phyloP scores from a whole-genome alignment of 2,888 invertebrate species.

The Norana najaformis region DNA sequence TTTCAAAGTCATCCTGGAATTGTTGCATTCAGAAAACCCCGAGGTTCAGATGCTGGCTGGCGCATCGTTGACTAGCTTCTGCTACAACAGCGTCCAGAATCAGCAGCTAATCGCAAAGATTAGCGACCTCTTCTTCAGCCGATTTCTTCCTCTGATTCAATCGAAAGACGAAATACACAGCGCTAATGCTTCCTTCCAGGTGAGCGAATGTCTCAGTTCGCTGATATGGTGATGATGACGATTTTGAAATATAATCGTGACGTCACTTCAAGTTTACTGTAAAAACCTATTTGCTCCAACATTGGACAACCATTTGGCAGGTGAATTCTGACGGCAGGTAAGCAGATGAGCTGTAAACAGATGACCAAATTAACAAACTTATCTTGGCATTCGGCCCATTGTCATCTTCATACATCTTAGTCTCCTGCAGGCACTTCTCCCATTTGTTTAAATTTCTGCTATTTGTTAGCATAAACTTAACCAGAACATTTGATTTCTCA shows the following conservation, averaged over 20 bases:
- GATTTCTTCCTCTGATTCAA: conserved; percentile 57
- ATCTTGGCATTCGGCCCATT: neutral
- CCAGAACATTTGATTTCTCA: too few relatives aligned
- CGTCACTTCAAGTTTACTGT: neutral
- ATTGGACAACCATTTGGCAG: neutral
- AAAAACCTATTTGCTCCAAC: neutral
- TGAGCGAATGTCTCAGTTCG: conserved; percentile 35
- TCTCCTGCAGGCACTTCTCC: too few relatives aligned
- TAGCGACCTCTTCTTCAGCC: conserved; percentile 58
- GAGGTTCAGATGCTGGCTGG: conserved; percentile 41
- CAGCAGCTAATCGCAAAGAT: conserved; percentile 58
- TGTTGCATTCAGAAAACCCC: neutral
- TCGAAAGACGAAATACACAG: conserved; percentile 57
- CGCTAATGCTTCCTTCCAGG: conserved; percentile 61
- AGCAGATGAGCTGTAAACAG: neutral
- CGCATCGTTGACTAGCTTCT: conserved; percentile 57
- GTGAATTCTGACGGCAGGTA: too few relatives aligned
- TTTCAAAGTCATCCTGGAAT: conserved; percentile 20
- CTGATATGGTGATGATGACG: too few relatives aligned
- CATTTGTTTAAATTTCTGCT: too few relatives aligned
- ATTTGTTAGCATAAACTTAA: too few relatives aligned
- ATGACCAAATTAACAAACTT: neutral
- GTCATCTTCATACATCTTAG: too few relatives aligned
- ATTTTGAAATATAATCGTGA: neutral
- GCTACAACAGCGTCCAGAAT: conserved; percentile 58